Percentiles rank a stretch among this genome's conserved stretches.
phyloP scores from a whole-genome alignment of 2,888 invertebrate species.

The Liodrosophila aerea region DNA sequence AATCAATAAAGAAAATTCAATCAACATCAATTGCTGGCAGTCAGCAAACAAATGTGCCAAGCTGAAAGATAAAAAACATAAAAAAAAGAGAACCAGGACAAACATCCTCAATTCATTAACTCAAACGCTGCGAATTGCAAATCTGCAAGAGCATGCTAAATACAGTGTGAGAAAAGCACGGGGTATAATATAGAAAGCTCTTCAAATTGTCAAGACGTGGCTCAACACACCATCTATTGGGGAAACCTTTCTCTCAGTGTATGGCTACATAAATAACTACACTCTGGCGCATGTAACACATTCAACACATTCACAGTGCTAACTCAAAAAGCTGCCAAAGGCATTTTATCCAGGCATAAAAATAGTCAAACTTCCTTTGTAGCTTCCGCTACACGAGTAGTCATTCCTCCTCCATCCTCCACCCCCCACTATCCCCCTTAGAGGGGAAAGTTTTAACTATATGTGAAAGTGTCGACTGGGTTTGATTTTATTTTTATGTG shows the following conservation, averaged over 20 bases:
- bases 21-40: conserved; percentile 66
- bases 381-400: conserved; percentile 32
- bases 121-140: conserved; percentile 62
- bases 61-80: conserved; percentile 19
- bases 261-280: conserved; percentile 1
- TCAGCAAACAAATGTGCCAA: conserved; percentile 42
- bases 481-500: conserved; percentile 26
- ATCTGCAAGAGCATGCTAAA: conserved; percentile 35
- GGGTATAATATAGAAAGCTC: too few relatives aligned
- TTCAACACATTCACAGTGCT: conserved; percentile 1
- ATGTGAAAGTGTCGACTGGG: conserved; percentile 21
- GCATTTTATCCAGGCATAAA: conserved; percentile 40
- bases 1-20: conserved; percentile 68
- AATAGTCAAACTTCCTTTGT: conserved; percentile 38
- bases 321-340: conserved; percentile 25
- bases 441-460: not conserved
- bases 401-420: not conserved
- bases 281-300: not conserved
- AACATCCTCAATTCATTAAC: conserved; percentile 68
- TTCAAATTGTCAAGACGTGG: too few relatives aligned
- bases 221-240: too few relatives aligned
- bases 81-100: conserved; percentile 20
- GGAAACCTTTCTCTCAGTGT: conserved; percentile 1
- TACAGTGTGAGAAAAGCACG: conserved; percentile 15
- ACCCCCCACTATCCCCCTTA: too few relatives aligned